Percentiles rank a stretch among this genome's conserved stretches.
Evolutionary conservation across 2,797 vertebrate species (phyloP).

Genomic region (Caiman crocodilus): DNA sequence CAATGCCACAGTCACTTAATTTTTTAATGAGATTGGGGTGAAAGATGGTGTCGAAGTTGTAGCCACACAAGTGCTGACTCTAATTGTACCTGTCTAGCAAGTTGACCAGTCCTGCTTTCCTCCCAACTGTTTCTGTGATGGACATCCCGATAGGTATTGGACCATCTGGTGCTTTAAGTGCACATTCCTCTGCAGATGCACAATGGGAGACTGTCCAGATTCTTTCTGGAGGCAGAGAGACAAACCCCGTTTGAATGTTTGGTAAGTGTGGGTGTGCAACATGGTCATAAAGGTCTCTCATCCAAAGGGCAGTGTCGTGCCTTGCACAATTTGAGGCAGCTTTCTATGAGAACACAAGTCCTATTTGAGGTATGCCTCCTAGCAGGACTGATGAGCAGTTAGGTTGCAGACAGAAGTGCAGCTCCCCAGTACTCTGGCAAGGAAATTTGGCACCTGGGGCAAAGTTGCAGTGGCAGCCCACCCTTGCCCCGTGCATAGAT

Average conservation of each 20-base stretch:
- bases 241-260: neutral
- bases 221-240: neutral
- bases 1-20: no score
- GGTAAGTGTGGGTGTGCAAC: neutral
- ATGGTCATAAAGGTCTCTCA: constrained; percentile 4
- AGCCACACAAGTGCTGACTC: neutral
- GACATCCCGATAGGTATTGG: neutral
- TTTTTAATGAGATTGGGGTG: no score
- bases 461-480: no score
- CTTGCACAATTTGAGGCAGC: neutral
- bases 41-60: no score
- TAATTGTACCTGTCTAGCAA: neutral
- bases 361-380: neutral
- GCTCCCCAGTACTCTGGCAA: no score
- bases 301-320: neutral
- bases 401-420: no score
- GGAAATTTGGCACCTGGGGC: no score
- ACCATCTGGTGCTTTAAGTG: neutral
- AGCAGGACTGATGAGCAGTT: neutral
- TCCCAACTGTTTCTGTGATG: rapidly evolving
- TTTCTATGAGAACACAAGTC: neutral
- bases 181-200: rapidly evolving
- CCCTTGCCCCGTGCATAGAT: no score
- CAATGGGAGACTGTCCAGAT: neutral
- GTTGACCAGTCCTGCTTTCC: neutral